phyloP scores from a whole-genome alignment of 2,797 vertebrate species.

The Rhabdomys pumilio region DNA sequence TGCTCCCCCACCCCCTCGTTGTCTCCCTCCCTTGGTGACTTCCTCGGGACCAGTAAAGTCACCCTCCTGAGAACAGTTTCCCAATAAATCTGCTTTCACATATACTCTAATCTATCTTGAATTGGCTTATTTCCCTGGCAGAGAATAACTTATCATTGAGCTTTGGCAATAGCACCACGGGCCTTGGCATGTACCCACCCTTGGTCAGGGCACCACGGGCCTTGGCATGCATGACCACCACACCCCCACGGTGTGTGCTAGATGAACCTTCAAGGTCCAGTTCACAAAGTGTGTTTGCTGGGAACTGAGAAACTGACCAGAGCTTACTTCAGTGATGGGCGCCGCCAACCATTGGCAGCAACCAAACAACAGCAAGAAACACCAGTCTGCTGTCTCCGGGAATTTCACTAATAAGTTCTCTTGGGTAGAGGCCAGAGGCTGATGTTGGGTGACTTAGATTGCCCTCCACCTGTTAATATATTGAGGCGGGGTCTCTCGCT shows the following conservation, averaged over 20 bases:
- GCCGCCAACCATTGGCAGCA: not conserved
- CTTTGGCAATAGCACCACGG: not conserved
- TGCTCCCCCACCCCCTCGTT: too few species aligned
- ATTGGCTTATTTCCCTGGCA: not conserved
- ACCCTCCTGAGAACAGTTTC: not conserved
- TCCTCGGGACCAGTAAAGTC: not conserved
- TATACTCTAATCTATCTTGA: not conserved
- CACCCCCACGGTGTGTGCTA: not conserved
- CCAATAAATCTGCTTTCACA: not conserved
- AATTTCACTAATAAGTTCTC: not conserved
- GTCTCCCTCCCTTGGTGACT: not conserved
- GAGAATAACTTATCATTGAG: not conserved
- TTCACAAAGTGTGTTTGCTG: not conserved
- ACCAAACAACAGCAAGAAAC: not conserved
- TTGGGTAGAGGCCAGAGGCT: not conserved
- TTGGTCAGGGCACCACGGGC: not conserved
- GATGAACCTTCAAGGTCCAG: not conserved
- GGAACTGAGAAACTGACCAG: not conserved
- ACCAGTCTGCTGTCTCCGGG: not conserved
- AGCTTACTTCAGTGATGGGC: not conserved
- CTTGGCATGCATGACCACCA: too few species aligned
- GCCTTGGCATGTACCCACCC: too few species aligned
- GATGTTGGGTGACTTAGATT: not conserved
- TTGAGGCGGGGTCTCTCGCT: not conserved
- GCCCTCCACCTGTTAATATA: not conserved